phyloP scores from a whole-genome alignment of 2,888 invertebrate genomes.

The Cryptus armator region DNA sequence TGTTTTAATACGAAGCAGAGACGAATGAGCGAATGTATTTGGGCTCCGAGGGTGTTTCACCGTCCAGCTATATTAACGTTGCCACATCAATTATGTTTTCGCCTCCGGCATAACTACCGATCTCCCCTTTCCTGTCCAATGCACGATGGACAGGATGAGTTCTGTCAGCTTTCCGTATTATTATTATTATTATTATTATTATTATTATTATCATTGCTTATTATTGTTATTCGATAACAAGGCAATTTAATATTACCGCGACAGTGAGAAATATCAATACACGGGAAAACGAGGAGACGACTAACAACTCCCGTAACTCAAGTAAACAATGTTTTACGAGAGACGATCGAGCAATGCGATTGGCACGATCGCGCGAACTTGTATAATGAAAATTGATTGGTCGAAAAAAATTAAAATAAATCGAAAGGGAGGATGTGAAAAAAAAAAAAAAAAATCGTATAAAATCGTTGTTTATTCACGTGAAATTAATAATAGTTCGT shows the following conservation, averaged over 20 bases:
- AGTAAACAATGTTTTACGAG: constrained; percentile 43
- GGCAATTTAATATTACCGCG: constrained; percentile 45
- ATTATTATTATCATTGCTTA: neutral
- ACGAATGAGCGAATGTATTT: neutral
- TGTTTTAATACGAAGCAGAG: neutral
- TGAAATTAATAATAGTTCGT: neutral
- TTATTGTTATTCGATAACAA: neutral
- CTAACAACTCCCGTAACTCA: constrained; percentile 37
- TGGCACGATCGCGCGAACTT: neutral
- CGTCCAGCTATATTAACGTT: constrained; percentile 37
- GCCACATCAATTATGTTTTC: constrained; percentile 51
- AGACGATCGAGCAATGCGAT: neutral
- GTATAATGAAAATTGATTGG: constrained; percentile 1
- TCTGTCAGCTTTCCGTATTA: constrained; percentile 26
- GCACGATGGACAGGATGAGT: neutral
- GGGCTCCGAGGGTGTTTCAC: constrained; percentile 28
- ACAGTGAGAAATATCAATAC: neutral
- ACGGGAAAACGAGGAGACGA: neutral
- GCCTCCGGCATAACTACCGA: neutral
- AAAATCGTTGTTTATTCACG: neutral
- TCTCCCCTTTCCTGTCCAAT: neutral
- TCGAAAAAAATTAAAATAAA: neutral
- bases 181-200: constrained; percentile 3
- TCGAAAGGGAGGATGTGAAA: neutral
- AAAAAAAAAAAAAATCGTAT: neutral